Evolutionary conservation across 1,140 invertebrate species (phyloP).

Genomic region (Gryon sp.): DNA sequence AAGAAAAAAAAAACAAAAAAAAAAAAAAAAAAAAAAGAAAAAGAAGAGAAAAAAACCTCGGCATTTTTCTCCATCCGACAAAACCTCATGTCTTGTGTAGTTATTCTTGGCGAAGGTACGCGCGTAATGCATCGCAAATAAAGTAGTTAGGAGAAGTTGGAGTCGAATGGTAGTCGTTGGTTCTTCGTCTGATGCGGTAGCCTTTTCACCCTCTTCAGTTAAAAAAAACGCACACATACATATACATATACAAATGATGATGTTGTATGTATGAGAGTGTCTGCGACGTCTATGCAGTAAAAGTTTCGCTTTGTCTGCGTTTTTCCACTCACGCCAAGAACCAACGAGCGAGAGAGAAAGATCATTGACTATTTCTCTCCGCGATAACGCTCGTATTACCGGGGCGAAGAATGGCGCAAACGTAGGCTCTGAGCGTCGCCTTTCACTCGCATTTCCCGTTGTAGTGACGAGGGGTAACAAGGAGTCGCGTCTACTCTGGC

Average conservation of each 20-base stretch:
- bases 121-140: constrained; percentile 58
- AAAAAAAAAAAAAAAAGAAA: background rate
- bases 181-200: constrained; percentile 25
- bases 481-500: constrained; percentile 32
- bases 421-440: constrained; percentile 33
- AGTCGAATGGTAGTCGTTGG: constrained; percentile 15
- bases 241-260: background rate
- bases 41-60: background rate
- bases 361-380: constrained; percentile 53
- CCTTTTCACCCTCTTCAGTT: constrained; percentile 17
- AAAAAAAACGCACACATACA: background rate
- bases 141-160: constrained; percentile 36
- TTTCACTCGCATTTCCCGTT: constrained; percentile 43
- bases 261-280: background rate
- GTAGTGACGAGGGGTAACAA: constrained; percentile 51
- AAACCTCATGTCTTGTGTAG: constrained; percentile 36
- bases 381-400: constrained; percentile 43
- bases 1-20: too few relatives aligned
- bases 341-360: constrained; percentile 17
- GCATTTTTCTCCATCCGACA: constrained; percentile 35
- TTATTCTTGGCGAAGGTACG: constrained; percentile 54
- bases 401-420: constrained; percentile 32
- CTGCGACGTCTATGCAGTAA: constrained; percentile 18
- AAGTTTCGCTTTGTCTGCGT: constrained; percentile 56
- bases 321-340: constrained; percentile 41